Evolutionary conservation across 2,888 invertebrate species (phyloP).

Genomic region (Toxonevra muliebris): DNA sequence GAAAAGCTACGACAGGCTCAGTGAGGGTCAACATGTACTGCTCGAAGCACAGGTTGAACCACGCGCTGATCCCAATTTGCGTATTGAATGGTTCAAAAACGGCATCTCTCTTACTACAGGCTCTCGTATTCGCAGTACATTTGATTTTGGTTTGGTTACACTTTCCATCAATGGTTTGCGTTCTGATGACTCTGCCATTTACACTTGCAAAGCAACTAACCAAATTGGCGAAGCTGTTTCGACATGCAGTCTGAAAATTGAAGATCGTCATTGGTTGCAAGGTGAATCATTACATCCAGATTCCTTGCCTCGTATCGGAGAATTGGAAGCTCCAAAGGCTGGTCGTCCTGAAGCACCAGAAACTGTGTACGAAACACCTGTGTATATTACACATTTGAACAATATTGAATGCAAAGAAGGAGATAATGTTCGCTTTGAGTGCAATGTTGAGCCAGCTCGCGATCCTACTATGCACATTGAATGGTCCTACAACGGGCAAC

Average conservation of each 20-base stretch:
- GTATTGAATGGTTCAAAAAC: slow-evolving; percentile 93
- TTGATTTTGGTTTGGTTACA: slow-evolving; percentile 96
- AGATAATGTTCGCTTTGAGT: slow-evolving; percentile 89
- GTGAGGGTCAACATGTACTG: slow-evolving; percentile 87
- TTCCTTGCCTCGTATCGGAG: slow-evolving; percentile 85
- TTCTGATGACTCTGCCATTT: slow-evolving; percentile 92
- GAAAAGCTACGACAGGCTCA: slow-evolving; percentile 81
- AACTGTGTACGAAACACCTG: slow-evolving; percentile 82
- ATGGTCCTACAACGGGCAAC: slow-evolving; percentile 95
- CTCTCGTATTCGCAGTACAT: slow-evolving; percentile 89
- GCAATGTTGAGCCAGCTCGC: slow-evolving; percentile 89
- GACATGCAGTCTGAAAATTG: slow-evolving; percentile 87
- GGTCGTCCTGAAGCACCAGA: slow-evolving; percentile 76
- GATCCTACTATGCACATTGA: slow-evolving; percentile 91
- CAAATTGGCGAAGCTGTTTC: slow-evolving; percentile 94
- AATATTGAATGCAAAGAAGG: slow-evolving; percentile 90
- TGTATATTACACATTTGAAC: slow-evolving; percentile 90
- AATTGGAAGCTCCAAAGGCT: slow-evolving; percentile 82
- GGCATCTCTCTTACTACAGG: slow-evolving; percentile 87
- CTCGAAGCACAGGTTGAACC: slow-evolving; percentile 93
- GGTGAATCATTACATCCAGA: slow-evolving; percentile 90
- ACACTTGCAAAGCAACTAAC: slow-evolving; percentile 94
- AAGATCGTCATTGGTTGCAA: slow-evolving; percentile 87
- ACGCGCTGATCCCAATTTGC: slow-evolving; percentile 85
- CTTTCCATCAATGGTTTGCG: slow-evolving; percentile 87